Evolutionary conservation across 1,140 invertebrate genomes (phyloP).

Genomic region (Agraylea sexmaculata): DNA sequence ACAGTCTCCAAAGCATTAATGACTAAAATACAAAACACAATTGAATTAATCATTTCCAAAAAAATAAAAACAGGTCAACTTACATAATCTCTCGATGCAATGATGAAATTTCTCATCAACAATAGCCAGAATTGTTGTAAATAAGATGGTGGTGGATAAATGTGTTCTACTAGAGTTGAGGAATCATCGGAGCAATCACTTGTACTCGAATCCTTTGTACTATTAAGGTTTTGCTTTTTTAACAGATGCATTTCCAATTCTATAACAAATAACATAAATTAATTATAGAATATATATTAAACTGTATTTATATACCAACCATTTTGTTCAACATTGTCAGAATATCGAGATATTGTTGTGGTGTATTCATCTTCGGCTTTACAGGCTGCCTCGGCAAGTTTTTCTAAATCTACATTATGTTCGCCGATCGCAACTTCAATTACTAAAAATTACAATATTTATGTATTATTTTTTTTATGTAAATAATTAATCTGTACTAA

Average conservation of each 20-base stretch:
- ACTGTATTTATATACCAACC: slow-evolving; percentile 17
- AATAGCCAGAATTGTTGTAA: slow-evolving; percentile 40
- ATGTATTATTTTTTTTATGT: slow-evolving; percentile 1
- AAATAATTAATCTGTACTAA: slow-evolving; percentile 39
- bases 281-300: slow-evolving; percentile 21
- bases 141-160: slow-evolving; percentile 35
- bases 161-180: slow-evolving; percentile 16
- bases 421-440: slow-evolving; percentile 70
- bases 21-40: slow-evolving; percentile 38
- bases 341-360: slow-evolving; percentile 23
- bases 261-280: slow-evolving; percentile 9
- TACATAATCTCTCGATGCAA: slow-evolving; percentile 47
- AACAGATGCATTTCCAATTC: slow-evolving; percentile 6
- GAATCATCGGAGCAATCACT: slow-evolving; percentile 31
- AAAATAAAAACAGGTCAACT: slow-evolving; percentile 26
- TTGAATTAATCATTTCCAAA: slow-evolving; percentile 9
- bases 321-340: slow-evolving; percentile 5
- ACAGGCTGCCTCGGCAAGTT: slow-evolving; percentile 42
- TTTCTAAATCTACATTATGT: slow-evolving; percentile 48
- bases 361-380: slow-evolving; percentile 37
- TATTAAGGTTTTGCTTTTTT: slow-evolving; percentile 2
- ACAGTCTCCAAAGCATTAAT: slow-evolving; percentile 58
- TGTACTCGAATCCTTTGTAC: slow-evolving; percentile 25
- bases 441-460: slow-evolving; percentile 42
- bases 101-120: slow-evolving; percentile 49